These are phyloP conservation scores for Pangasius mekongensis DNA, from an alignment of 2,797 vertebrate species.

Conservation along the genomic window DNA sequence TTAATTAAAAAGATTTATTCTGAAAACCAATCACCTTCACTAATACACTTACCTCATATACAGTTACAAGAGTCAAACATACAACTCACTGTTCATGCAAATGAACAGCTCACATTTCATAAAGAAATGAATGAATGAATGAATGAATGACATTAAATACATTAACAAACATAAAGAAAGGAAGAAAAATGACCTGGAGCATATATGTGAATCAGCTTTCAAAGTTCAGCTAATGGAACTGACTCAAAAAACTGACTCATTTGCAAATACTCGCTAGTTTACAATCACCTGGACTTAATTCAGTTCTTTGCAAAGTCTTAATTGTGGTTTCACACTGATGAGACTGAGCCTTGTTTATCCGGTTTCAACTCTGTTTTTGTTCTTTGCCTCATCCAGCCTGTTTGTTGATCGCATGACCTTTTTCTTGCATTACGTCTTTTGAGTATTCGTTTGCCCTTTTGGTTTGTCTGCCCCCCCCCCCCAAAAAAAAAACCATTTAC, in stretches of 20 bases:
- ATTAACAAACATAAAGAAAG: not conserved
- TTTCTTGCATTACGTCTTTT: not conserved
- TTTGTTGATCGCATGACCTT: not conserved
- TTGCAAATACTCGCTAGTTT: not conserved
- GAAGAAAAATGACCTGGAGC: not conserved
- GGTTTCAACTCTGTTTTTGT: not conserved
- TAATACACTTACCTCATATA: not conserved
- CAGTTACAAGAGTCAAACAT: not conserved
- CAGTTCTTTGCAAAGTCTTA: not conserved
- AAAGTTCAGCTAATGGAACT: not conserved
- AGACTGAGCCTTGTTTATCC: not conserved
- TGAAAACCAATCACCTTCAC: not conserved
- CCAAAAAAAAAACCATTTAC: not conserved
- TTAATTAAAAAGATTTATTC: not conserved
- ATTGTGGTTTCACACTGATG: no score
- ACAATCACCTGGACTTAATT: not conserved
- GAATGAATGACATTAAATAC: not conserved
- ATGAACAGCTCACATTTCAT: not conserved
- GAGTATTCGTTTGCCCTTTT: not conserved
- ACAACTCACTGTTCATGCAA: not conserved
- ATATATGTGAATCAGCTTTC: not conserved
- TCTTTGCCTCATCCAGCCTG: not conserved
- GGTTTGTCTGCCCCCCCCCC: not conserved
- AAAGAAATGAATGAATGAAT: not conserved
- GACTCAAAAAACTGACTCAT: not conserved